These are phyloP conservation scores for Dichetophora obliterata DNA, from an alignment of 2,888 invertebrate genomes.

Conservation along the genomic window DNA sequence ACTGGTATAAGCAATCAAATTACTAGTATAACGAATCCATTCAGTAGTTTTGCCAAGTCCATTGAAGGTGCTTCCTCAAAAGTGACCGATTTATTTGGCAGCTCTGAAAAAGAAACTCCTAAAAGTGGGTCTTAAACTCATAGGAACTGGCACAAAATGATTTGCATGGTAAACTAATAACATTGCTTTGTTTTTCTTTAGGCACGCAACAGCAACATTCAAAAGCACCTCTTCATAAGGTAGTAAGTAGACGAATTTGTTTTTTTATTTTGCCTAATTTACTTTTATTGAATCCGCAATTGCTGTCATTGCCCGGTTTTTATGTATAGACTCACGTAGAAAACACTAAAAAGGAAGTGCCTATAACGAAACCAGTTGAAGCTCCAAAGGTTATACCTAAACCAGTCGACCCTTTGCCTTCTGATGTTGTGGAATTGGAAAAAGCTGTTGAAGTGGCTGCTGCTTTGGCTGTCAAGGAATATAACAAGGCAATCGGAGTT, in stretches of 20 bases:
- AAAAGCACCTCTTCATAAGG: slow-evolving; percentile 49
- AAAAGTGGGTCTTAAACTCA: slow-evolving; percentile 42
- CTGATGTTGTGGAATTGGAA: slow-evolving; percentile 73
- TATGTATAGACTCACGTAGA: no score
- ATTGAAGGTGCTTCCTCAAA: slow-evolving; percentile 57
- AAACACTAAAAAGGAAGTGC: neutral
- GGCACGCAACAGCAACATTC: slow-evolving; percentile 51
- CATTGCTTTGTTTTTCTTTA: slow-evolving; percentile 38
- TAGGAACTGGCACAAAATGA: neutral
- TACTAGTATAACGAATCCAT: slow-evolving; percentile 53
- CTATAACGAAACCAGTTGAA: neutral
- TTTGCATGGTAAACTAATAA: slow-evolving; percentile 4
- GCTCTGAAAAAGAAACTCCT: slow-evolving; percentile 42
- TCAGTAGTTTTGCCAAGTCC: slow-evolving; percentile 55
- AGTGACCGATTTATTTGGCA: slow-evolving; percentile 62
- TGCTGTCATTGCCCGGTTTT: no score
- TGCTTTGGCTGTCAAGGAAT: slow-evolving; percentile 77
- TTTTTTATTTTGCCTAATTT: neutral
- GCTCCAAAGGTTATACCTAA: slow-evolving; percentile 26
- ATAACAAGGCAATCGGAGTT: slow-evolving; percentile 75
- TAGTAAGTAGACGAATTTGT: slow-evolving; percentile 24
- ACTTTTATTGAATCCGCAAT: no score
- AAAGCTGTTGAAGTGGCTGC: slow-evolving; percentile 73
- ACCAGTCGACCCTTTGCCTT: slow-evolving; percentile 66
- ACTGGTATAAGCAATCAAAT: slow-evolving; percentile 60